Base-by-base conservation (phyloP, 1,140 invertebrate species). In the Philopotamus ludificatus region DNA sequence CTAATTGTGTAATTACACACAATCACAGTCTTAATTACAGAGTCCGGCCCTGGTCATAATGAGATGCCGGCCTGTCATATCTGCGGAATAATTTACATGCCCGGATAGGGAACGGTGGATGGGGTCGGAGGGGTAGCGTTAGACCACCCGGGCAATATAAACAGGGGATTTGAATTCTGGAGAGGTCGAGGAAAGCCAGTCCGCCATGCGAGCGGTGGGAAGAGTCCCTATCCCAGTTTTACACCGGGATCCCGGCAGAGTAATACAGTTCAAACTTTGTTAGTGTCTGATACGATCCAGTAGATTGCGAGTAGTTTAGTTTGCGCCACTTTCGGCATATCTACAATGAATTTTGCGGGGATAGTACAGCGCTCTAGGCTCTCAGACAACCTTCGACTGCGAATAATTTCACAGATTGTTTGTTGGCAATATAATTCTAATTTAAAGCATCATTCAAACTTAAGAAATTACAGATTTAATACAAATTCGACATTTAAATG, bases 81-180 rank as follows among this genome's bases (percentile, higher is more conserved):
- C 20, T 23, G 26, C 23, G 51, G 51, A 54, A 54, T 34, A 54
- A 54, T 54, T 54, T 54, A 54, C 51, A 18, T 25, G 51, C 50
- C 50, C n/a, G 12, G 41, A 44, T 44, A 44, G 49, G 49, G 49
- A n/a, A 47, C 45, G n/a, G 20, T 47, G 7, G n/a, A 8, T 20
- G 45, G 45, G 4, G 15, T 47, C 45, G 28, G 28, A 34, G 28
- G 28, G 28, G 28, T 34, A 4, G 12, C n/a, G n/a, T n/a, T n/a
- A n/a, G n/a, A n/a, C 8, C 34, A 9, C 8, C 34, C 8, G n/a
- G n/a, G 45, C 4, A 47, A 15, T 47, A 47, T 54, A 54, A 54
- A 54, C 26, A 54, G 51, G 26, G 26, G 51, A 54, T 54, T 54
- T 54, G 51, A 54, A 54, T 54, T 54, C 51, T 47, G n/a, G n/a